Base-by-base conservation (phyloP, 2,888 invertebrate genomes). In the Dolichopus griseipennis region DNA sequence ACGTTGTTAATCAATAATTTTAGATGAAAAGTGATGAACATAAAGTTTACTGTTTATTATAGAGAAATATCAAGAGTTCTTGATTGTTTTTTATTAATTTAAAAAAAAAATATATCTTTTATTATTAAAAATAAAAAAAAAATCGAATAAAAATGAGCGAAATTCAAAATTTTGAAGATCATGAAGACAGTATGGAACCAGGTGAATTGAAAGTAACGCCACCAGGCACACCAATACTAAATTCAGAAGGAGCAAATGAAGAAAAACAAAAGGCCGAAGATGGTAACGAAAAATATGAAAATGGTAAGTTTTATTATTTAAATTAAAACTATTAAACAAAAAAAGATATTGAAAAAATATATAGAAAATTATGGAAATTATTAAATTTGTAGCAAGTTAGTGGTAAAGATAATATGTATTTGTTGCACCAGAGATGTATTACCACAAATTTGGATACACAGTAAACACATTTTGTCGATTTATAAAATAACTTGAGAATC, bases 191-290 rank as follows among this genome's bases (percentile, higher is more conserved):
- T 64, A 20, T 64, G 37, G 64, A 64, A 18, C 64, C 64, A 20
- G 64, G 64, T 20, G 64, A 64, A 64, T 64, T 64, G 34, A 64
- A 37, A 34, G 33, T 33, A 64, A 64, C 64, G 10, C 33, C 64
- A 37, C 64, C 64, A n/a, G 33, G 37, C 20, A 64, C 64, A 10
- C 64, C 64, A 20, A 20, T 37, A 9, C 18, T 37, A 7, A 64
- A 64, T 64, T 10, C 20, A 18, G 33, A 20, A 22, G 33, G 18
- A 37, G 62, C 6, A 62, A 22, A 22, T 62, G 52, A 15, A 15
- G 52, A 52, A 18, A 52, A 22, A 21, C 1, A 12, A 62, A 22
- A 22, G 22, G 22, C 21, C 22, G 20, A 22, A 22, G 20, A 9
- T 21, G 20, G 20, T 62, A 21, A 22, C 2, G 22, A 62, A 21